A percentile compares a stretch with the other conserved stretches of the same genome.
These are phyloP conservation scores for Crocidura indochinensis DNA, from an alignment of 2,797 vertebrate genomes.

Conservation along the genomic window DNA sequence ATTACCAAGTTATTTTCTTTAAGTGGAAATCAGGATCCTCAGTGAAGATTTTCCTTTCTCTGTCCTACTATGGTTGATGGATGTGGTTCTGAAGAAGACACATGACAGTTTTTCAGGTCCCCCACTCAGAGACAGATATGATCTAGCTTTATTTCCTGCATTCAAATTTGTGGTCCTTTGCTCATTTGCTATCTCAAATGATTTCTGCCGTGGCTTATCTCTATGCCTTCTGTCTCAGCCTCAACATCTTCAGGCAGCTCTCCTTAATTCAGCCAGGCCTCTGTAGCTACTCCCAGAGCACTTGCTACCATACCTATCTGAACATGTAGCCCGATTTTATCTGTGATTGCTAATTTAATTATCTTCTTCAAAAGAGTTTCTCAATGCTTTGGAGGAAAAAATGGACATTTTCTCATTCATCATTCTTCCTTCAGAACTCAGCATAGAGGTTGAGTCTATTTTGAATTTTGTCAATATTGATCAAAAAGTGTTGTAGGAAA, in stretches of 20 bases:
- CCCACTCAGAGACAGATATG: neutral
- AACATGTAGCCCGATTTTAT: neutral
- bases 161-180: neutral
- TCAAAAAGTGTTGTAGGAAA: neutral
- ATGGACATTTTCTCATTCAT: neutral
- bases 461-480: neutral
- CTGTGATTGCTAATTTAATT: neutral
- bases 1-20: neutral
- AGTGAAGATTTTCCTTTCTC: neutral
- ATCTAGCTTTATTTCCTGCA: neutral
- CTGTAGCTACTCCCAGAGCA: neutral
- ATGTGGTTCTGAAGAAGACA: neutral
- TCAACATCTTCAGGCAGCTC: neutral
- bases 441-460: neutral
- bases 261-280: neutral
- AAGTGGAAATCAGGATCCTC: neutral
- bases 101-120: neutral
- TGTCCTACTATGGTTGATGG: neutral
- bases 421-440: constrained; percentile 29
- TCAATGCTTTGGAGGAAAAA: constrained; percentile 9
- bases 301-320: neutral
- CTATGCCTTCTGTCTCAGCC: neutral
- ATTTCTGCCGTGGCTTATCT: neutral
- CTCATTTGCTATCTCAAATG: neutral
- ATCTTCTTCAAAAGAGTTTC: neutral